Conservation (phyloP, 2,113 vertebrate species). For the Phylloscopus trochilus region DNA sequence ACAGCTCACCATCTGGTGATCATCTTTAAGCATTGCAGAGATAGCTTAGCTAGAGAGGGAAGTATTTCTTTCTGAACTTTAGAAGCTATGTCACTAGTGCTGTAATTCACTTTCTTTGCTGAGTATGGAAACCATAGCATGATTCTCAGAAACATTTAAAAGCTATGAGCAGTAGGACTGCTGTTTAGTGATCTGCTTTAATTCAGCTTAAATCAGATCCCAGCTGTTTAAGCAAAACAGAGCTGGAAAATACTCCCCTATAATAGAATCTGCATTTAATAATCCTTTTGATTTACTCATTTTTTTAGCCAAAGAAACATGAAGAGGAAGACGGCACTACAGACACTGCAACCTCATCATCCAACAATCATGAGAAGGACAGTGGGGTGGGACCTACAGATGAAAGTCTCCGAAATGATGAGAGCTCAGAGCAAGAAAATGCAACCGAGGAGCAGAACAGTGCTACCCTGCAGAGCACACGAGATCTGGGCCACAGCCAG, state of each 20-base stretch:
- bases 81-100: neutral
- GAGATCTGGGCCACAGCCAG: conserved; percentile 67
- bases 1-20: neutral
- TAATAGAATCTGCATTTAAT: neutral
- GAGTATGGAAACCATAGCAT: neutral
- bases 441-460: conserved; percentile 77
- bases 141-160: conserved; percentile 1
- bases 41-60: conserved; percentile 1
- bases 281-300: conserved; percentile 8
- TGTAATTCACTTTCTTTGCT: neutral
- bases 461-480: conserved; percentile 72
- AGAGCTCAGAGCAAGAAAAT: conserved; percentile 86
- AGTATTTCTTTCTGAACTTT: neutral
- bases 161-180: neutral
- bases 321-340: conserved; percentile 88
- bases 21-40: neutral
- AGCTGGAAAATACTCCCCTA: neutral
- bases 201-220: neutral
- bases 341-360: conserved; percentile 89
- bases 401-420: conserved; percentile 78
- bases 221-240: neutral
- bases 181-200: neutral
- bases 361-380: conserved; percentile 85
- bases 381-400: conserved; percentile 80
- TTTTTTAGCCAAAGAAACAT: conserved; percentile 78